phyloP scores from a whole-genome alignment of 2,113 vertebrate species.

The Amazona vittata region DNA sequence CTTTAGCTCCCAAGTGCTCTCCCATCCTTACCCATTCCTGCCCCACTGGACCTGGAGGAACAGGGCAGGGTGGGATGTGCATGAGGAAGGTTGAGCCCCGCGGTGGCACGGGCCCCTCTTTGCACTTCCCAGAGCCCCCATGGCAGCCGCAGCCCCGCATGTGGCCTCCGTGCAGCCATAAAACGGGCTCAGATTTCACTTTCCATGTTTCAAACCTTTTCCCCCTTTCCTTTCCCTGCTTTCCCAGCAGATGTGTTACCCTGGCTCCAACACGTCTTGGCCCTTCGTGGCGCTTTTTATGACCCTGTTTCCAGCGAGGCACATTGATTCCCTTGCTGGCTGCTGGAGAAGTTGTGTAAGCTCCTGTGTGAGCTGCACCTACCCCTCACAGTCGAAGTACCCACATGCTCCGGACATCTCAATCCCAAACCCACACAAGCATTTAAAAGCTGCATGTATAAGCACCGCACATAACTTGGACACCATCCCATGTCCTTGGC shows the following conservation, averaged over 20 bases:
- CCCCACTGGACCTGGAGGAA: fast-evolving
- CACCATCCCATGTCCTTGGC: background rate
- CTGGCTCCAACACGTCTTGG: background rate
- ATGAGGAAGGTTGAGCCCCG: fast-evolving
- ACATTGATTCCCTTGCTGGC: background rate
- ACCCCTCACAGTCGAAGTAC: background rate
- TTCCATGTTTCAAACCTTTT: background rate
- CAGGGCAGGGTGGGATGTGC: background rate
- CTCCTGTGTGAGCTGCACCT: background rate
- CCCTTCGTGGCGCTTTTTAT: fast-evolving
- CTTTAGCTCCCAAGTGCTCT: background rate
- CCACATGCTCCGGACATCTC: background rate
- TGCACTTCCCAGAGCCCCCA: background rate
- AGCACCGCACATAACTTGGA: background rate
- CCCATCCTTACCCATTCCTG: background rate
- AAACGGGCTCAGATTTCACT: background rate
- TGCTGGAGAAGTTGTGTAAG: background rate
- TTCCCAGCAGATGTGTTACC: background rate
- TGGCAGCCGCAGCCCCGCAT: background rate
- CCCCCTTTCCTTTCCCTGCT: background rate
- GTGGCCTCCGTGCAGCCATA: background rate
- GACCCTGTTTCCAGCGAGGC: background rate
- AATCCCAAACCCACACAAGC: background rate
- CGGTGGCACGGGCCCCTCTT: fast-evolving
- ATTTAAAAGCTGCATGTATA: background rate